These are phyloP conservation scores for Bujurquina vittata DNA, from an alignment of 2,113 vertebrate genomes.

Conservation along the genomic window DNA sequence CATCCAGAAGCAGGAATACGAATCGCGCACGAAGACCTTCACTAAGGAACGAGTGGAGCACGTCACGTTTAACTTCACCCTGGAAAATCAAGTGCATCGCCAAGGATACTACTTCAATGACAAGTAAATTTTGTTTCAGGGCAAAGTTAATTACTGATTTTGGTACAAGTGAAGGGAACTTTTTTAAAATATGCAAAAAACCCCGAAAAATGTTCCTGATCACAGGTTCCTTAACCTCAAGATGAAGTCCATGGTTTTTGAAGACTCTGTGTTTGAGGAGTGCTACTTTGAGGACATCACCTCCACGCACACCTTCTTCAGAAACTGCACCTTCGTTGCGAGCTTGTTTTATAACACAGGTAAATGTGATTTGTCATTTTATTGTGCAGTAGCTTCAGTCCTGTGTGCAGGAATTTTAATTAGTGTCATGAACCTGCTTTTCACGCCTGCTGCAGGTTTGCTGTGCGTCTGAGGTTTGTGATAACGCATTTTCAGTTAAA, in stretches of 20 bases:
- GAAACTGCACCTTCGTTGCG: constrained; percentile 94
- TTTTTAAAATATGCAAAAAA: neutral
- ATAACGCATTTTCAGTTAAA: too few relatives aligned
- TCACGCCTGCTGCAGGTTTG: neutral
- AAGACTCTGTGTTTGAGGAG: constrained; percentile 94
- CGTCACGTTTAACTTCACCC: constrained; percentile 96
- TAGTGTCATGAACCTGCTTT: neutral
- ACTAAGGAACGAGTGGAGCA: constrained; percentile 88
- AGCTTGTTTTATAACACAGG: constrained; percentile 97
- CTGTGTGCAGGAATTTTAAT: neutral
- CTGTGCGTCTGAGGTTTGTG: too few relatives aligned
- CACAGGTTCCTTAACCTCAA: constrained; percentile 92
- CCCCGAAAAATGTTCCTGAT: neutral
- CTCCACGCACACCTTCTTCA: constrained; percentile 95
- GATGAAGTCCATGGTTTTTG: constrained; percentile 96
- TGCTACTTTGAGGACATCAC: constrained; percentile 98
- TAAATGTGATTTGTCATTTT: constrained; percentile 47
- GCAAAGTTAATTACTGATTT: neutral
- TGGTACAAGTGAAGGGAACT: neutral
- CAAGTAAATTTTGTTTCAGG: constrained; percentile 81
- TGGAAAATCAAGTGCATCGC: constrained; percentile 96
- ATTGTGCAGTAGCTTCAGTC: neutral
- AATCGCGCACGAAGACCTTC: constrained; percentile 89
- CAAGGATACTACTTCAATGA: constrained; percentile 93
- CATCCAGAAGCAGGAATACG: constrained; percentile 92